Evolutionary conservation across 2,888 invertebrate species (phyloP).

Genomic region (Pyralis farinalis): DNA sequence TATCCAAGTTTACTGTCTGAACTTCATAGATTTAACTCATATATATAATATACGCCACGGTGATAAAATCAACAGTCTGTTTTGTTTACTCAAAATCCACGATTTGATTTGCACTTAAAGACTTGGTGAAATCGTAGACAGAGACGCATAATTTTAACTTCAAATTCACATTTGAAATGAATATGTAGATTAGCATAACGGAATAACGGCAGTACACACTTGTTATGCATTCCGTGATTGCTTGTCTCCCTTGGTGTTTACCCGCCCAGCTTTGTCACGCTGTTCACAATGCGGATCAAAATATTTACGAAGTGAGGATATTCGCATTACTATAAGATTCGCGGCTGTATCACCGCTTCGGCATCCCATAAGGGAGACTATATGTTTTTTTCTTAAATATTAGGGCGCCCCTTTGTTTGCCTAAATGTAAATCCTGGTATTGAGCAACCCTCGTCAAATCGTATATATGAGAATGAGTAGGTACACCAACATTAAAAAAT

Average conservation of each 20-base stretch:
- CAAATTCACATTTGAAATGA: slow-evolving; percentile 4
- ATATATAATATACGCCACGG: too few relatives aligned
- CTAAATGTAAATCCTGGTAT: slow-evolving; percentile 2
- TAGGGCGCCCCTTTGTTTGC: slow-evolving; percentile 2
- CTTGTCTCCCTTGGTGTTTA: slow-evolving; percentile 11
- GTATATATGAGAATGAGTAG: too few relatives aligned
- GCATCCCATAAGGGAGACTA: neutral
- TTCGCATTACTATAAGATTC: neutral
- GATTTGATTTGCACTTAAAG: too few relatives aligned
- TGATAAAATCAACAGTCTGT: too few relatives aligned
- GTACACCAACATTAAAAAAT: neutral
- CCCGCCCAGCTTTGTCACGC: slow-evolving; percentile 8
- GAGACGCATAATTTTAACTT: neutral
- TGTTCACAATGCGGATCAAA: slow-evolving; percentile 10
- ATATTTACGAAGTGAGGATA: slow-evolving; percentile 10
- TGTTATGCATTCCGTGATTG: slow-evolving; percentile 14
- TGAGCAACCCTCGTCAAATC: slow-evolving; percentile 3
- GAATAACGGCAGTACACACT: slow-evolving; percentile 5
- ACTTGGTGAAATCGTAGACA: too few relatives aligned
- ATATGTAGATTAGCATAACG: slow-evolving; percentile 6
- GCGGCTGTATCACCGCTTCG: neutral
- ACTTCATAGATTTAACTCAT: too few relatives aligned
- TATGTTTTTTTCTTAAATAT: slow-evolving; percentile 3
- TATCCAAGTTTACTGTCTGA: too few relatives aligned
- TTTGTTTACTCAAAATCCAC: too few relatives aligned